Base-by-base conservation (phyloP, 2,797 vertebrate species). In the Paguma larvata region DNA sequence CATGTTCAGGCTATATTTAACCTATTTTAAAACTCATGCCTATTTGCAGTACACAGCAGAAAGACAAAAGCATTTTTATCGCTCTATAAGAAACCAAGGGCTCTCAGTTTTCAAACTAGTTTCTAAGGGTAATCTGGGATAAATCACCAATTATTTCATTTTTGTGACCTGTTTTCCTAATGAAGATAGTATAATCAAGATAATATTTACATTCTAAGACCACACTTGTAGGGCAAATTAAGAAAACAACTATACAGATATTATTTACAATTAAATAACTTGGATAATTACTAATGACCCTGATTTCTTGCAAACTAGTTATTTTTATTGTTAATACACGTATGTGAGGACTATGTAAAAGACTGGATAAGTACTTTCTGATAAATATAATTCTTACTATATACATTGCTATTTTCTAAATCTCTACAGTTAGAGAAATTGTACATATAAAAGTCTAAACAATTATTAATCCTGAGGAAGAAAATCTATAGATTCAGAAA, bases 211-310 rank as follows among this genome's bases (percentile, higher is more conserved):
- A 68, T 96, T 84, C n/a, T 70, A 89, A 88, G 80, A 73, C 7
- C 41, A 86, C 3, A 85, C 2, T 53, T 93, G 0, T 18, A 87
- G 5, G 18, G 12, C 15, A 96, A 94, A 92, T 46, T 85, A 86
- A 95, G 79, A 91, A 95, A 94, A 85, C 30, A 86, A 77, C 63
- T 77, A 95, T 10, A 62, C 3, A 91, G 6, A 88, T 12, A 48
- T 53, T 92, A 92, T 78, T 62, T 96, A 90, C 23, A 91, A 92
- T 9, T 41, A 48, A 96, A n/a, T 82, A 96, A 94, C 6, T 23
- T 78, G 44, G 14, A 27, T 94, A 93, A 91, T 95, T 97, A 94
- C 38, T 82, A 94, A 23, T 51, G 38, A 62, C 32, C 10, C n/a
- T 56, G 19, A 94, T 48, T 91, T 83, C 63, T 72, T 92, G 13